Conservation (phyloP, 2,797 vertebrate genomes). For the Kryptolebias ocellatus region DNA sequence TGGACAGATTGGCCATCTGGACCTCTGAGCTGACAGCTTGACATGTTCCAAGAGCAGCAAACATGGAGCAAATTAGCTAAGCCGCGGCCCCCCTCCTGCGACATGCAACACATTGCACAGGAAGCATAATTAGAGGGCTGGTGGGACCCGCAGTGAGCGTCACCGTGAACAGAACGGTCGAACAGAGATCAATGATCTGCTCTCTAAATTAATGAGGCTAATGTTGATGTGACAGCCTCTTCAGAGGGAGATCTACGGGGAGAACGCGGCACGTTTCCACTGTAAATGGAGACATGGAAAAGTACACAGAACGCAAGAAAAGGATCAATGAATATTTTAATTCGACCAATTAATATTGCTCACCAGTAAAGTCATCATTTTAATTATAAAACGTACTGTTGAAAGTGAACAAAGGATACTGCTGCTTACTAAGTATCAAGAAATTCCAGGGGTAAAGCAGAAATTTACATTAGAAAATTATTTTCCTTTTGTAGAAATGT, state of each 20-base stretch:
- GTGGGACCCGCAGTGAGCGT: slow-evolving; percentile 35
- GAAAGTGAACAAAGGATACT: slow-evolving; percentile 79
- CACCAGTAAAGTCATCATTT: slow-evolving; percentile 75
- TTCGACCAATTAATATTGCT: slow-evolving; percentile 80
- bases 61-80: slow-evolving; percentile 55
- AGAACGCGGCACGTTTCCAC: slow-evolving; percentile 27
- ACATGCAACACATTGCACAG: slow-evolving; percentile 56
- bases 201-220: slow-evolving; percentile 76
- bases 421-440: slow-evolving; percentile 78
- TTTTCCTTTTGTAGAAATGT: slow-evolving; percentile 70
- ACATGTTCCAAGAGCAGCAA: slow-evolving; percentile 57
- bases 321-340: slow-evolving; percentile 72
- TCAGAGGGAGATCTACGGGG: slow-evolving; percentile 40
- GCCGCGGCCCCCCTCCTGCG: slow-evolving; percentile 51
- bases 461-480: slow-evolving; percentile 78
- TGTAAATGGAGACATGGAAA: slow-evolving; percentile 22
- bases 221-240: slow-evolving; percentile 64
- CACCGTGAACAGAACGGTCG: slow-evolving; percentile 50
- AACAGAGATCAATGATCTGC: slow-evolving; percentile 72
- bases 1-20: slow-evolving; percentile 73
- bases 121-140: slow-evolving; percentile 64
- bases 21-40: slow-evolving; percentile 72
- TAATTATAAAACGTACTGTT: slow-evolving; percentile 82
- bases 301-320: slow-evolving; percentile 33
- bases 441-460: slow-evolving; percentile 59